Percentiles rank a stretch among this genome's conserved stretches.
Evolutionary conservation across 2,797 vertebrate genomes (phyloP).

Genomic region (Rhinella marina): DNA sequence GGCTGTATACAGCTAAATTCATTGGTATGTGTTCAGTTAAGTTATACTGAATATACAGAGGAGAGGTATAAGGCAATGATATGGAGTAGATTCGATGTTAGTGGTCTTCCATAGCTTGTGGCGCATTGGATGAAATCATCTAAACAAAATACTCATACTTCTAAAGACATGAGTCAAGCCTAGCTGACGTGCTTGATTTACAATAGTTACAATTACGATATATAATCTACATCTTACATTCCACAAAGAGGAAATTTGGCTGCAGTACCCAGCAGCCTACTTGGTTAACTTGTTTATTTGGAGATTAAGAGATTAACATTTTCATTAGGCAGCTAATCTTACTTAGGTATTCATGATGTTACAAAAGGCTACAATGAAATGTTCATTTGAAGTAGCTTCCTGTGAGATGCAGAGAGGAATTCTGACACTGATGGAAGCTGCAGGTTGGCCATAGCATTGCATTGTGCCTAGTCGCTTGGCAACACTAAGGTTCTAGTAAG

Average conservation of each 20-base stretch:
- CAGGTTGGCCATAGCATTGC: not conserved
- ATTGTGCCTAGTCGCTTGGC: not conserved
- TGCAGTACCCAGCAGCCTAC: not conserved
- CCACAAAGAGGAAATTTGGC: not conserved
- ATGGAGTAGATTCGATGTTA: not conserved
- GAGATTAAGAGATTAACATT: slow-evolving; percentile 27
- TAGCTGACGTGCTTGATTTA: too few relatives aligned
- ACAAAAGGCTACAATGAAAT: not conserved
- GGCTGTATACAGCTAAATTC: not conserved
- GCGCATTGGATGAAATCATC: not conserved
- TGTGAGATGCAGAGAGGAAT: not conserved
- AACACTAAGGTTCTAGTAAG: slow-evolving; percentile 3
- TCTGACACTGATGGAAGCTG: slow-evolving; percentile 6
- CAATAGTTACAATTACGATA: not conserved
- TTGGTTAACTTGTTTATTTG: not conserved
- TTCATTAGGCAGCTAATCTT: slow-evolving; percentile 30
- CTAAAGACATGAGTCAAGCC: not conserved
- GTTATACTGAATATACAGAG: not conserved
- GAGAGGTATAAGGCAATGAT: not conserved
- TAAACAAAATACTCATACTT: not conserved
- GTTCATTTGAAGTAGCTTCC: slow-evolving; percentile 3
- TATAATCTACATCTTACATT: not conserved
- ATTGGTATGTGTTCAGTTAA: not conserved
- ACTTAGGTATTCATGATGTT: not conserved
- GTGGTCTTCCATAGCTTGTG: not conserved